Evolutionary conservation across 2,113 vertebrate species (phyloP).

Genomic region (Gulo gulo): DNA sequence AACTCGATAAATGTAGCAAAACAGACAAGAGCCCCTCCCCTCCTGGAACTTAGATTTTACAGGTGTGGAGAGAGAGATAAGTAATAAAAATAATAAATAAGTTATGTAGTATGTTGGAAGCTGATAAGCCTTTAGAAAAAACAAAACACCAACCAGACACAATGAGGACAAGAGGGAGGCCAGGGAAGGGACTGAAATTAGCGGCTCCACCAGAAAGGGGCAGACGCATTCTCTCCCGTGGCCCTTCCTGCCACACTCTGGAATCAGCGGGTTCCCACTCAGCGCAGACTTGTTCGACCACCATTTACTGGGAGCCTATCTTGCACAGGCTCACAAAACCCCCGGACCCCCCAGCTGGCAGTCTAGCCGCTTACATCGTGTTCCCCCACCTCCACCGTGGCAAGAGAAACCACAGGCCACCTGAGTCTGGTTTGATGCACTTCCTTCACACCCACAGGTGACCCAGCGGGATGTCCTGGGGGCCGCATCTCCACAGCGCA

Average conservation of each 20-base stretch:
- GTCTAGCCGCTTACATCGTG: neutral
- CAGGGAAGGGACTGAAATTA: accelerated
- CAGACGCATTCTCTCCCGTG: accelerated
- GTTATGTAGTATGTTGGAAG: neutral
- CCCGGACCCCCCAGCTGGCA: neutral
- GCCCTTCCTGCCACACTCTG: neutral
- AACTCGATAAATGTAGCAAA: neutral
- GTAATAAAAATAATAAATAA: neutral
- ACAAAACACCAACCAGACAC: neutral
- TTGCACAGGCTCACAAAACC: neutral
- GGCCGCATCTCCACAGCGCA: neutral
- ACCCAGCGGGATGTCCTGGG: neutral
- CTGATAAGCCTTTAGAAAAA: neutral
- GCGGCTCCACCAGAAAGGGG: neutral
- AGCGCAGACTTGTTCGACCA: neutral
- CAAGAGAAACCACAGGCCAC: neutral
- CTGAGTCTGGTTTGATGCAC: neutral
- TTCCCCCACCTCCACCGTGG: neutral
- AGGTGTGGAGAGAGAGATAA: neutral
- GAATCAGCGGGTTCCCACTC: no score
- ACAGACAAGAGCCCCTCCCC: neutral
- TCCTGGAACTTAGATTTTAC: neutral
- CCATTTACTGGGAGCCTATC: neutral
- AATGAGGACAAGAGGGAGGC: neutral
- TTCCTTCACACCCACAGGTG: neutral